Base-by-base conservation (phyloP, 2,888 invertebrate species). In the Metopia argyrocephala region DNA sequence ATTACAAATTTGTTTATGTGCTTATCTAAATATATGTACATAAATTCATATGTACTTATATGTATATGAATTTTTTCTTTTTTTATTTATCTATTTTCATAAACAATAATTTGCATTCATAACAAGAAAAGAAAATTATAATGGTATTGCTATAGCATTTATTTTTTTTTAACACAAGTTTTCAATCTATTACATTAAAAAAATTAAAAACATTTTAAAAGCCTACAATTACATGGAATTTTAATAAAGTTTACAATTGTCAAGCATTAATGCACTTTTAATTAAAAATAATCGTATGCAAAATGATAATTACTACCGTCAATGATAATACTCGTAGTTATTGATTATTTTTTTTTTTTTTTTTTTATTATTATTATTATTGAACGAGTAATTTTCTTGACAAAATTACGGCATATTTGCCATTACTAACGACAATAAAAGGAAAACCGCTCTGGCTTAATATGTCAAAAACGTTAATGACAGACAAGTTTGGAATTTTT, bases 91-190 rank as follows among this genome's bases (percentile, higher is more conserved):
- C 57, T 64, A 59, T 20, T 23, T 31, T 57, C 48, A 73, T 73
- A 21, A 69, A 64, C 68, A 66, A 69, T 61, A 78, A 76, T 81
- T 81, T 76, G 65, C 76, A 74, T 74, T 70, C 76, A 74, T 70
- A 56, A 62, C 78, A 78, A 65, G 70, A 74, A 78, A 78, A 74
- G 31, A 78, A 75, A 75, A 70, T 62, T 56, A 57, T 62, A 62
- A 70, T 75, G 56, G 54, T 46, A 61, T 59, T 57, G 28, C n/a
- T 28, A 23, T 45, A 45, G 20, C 12, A 18, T 18, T 21, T 25
- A 48, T 73, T 52, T 18, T 61, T 46, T 62, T 28, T 18, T 25
- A n/a, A 7, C n/a, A n/a, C n/a, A n/a, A n/a, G n/a, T n/a, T n/a
- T n/a, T n/a, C n/a, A n/a, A n/a, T n/a, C n/a, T n/a, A n/a, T n/a